Evolutionary conservation across 2,797 vertebrate species (phyloP).

Genomic region (Macropodus opercularis): DNA sequence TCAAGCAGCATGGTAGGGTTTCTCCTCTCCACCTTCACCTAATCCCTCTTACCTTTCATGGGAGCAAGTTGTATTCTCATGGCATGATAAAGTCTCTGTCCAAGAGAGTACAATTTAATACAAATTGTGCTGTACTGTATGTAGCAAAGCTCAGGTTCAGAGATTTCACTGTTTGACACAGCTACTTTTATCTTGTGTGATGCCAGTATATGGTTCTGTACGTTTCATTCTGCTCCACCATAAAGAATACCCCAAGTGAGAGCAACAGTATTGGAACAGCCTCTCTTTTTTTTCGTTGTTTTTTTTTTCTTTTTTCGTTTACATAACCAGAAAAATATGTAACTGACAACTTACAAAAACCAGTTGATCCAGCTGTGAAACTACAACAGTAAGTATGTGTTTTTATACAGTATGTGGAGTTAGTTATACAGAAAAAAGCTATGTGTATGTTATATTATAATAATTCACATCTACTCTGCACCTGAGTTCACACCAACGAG

Average conservation of each 20-base stretch:
- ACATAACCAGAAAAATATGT: not conserved
- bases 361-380: constrained; percentile 29
- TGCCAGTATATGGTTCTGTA: constrained; percentile 9
- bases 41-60: constrained; percentile 32
- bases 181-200: constrained; percentile 4
- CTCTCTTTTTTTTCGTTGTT: no score
- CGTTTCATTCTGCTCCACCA: constrained; percentile 16
- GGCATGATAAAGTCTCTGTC: constrained; percentile 10
- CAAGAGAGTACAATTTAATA: constrained; percentile 32
- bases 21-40: constrained; percentile 42
- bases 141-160: constrained; percentile 48
- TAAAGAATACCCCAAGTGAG: constrained; percentile 7
- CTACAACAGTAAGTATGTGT: constrained; percentile 15
- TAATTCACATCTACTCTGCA: constrained; percentile 48
- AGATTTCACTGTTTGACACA: constrained; percentile 37
- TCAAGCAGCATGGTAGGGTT: constrained; percentile 80
- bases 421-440: constrained; percentile 37
- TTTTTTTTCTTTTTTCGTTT: no score
- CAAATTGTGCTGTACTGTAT: constrained; percentile 40
- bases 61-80: constrained; percentile 20
- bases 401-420: constrained; percentile 51
- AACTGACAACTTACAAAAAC: constrained; percentile 15
- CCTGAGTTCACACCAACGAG: constrained; percentile 64
- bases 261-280: constrained; percentile 11
- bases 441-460: constrained; percentile 16